phyloP scores from a whole-genome alignment of 2,888 invertebrate species.

The Iselma pallidipennis region DNA sequence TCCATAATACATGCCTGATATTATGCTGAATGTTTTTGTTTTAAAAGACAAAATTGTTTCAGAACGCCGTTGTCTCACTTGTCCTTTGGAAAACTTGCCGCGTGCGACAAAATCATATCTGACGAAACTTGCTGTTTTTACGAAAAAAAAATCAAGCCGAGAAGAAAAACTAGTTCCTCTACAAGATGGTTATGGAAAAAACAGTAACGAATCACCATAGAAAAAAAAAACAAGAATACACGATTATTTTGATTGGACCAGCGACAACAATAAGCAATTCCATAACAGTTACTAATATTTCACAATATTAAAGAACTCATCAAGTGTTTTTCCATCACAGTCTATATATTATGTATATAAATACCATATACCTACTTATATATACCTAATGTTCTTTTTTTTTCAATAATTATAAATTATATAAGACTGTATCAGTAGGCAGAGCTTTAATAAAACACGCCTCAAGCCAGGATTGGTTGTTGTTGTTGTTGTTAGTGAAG shows the following conservation, averaged over 20 bases:
- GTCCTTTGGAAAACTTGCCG: too few relatives aligned
- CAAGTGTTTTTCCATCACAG: background rate
- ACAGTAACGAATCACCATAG: too few relatives aligned
- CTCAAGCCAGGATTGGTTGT: conserved; percentile 31
- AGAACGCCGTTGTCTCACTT: too few relatives aligned
- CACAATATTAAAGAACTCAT: background rate
- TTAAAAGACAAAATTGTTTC: too few relatives aligned
- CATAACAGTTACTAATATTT: background rate
- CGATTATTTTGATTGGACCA: background rate
- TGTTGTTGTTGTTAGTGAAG: background rate
- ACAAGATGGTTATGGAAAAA: background rate
- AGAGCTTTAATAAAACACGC: conserved; percentile 35
- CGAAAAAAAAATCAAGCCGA: too few relatives aligned
- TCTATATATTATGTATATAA: too few relatives aligned
- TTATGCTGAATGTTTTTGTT: too few relatives aligned
- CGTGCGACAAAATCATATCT: too few relatives aligned
- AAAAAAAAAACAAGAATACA: background rate
- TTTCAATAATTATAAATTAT: conserved; percentile 24
- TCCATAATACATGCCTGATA: too few relatives aligned
- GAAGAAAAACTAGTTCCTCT: background rate
- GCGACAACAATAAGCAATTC: background rate
- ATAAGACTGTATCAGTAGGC: conserved; percentile 29
- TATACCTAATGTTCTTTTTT: background rate
- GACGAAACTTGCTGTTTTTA: background rate
- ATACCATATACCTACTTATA: background rate